phyloP scores from a whole-genome alignment of 2,888 invertebrate species.

The Phaonia tiefii region DNA sequence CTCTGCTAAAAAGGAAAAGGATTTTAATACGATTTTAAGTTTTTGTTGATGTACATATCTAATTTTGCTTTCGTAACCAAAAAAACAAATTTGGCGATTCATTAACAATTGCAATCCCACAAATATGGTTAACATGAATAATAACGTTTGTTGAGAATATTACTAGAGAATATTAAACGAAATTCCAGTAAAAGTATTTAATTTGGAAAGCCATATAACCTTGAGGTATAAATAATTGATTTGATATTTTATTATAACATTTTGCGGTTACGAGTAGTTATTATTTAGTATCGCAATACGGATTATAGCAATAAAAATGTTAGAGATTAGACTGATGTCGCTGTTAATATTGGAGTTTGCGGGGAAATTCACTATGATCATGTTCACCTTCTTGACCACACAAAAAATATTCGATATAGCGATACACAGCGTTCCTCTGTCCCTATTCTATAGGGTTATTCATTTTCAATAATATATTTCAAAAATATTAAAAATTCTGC shows the following conservation, averaged over 20 bases:
- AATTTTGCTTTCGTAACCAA: background rate
- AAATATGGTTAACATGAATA: background rate
- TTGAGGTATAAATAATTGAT: background rate
- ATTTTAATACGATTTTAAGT: background rate
- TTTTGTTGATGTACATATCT: background rate
- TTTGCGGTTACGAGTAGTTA: background rate
- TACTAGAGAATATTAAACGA: slow-evolving; percentile 7
- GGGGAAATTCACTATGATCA: too few relatives aligned
- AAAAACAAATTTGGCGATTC: background rate
- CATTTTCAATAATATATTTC: too few relatives aligned
- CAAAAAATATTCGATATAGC: too few relatives aligned
- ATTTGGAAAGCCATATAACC: background rate
- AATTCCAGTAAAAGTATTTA: background rate
- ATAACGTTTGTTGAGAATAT: background rate
- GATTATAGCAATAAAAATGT: too few relatives aligned
- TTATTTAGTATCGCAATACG: too few relatives aligned
- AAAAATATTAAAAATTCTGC: too few relatives aligned
- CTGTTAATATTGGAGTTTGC: too few relatives aligned
- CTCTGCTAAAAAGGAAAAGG: too few relatives aligned
- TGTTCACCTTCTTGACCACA: too few relatives aligned
- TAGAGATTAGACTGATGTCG: too few relatives aligned
- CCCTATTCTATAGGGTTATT: too few relatives aligned
- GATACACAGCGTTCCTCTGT: too few relatives aligned
- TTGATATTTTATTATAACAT: background rate
- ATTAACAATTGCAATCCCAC: slow-evolving; percentile 4